Evolutionary conservation across 2,113 vertebrate genomes (phyloP).

Genomic region (Otus sunia): DNA sequence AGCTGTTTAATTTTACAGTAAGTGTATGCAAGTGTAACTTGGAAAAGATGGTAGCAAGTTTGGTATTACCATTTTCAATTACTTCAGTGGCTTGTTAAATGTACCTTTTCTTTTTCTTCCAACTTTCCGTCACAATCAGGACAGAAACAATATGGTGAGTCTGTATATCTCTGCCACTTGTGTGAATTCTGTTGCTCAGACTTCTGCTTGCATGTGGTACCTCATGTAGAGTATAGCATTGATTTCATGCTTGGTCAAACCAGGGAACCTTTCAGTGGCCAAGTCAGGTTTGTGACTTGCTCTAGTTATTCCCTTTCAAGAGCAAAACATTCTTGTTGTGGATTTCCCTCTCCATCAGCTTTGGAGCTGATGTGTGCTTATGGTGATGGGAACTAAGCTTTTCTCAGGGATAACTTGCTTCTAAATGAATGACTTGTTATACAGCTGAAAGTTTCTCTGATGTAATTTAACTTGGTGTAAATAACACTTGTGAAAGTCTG

Average conservation of each 20-base stretch:
- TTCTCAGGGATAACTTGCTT: neutral
- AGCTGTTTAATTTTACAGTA: neutral
- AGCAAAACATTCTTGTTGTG: neutral
- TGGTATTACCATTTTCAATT: neutral
- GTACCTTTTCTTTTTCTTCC: slow-evolving; percentile 74
- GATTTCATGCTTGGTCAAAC: neutral
- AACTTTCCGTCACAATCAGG: slow-evolving; percentile 88
- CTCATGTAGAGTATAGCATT: neutral
- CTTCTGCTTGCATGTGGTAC: slow-evolving; percentile 56
- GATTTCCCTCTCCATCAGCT: neutral
- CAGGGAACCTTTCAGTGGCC: slow-evolving; percentile 14
- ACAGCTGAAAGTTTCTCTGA: slow-evolving; percentile 37
- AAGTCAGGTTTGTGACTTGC: neutral
- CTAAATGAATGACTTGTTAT: neutral
- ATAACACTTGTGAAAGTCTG: slow-evolving; percentile 22
- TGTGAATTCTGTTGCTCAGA: slow-evolving; percentile 45
- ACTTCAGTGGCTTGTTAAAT: slow-evolving; percentile 63
- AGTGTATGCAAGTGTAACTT: neutral
- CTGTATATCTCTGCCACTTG: slow-evolving; percentile 41
- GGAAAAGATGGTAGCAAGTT: neutral
- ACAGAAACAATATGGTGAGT: slow-evolving; percentile 99
- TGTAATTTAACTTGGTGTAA: neutral
- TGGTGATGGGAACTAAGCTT: neutral
- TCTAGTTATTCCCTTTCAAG: neutral
- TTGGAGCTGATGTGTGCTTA: neutral